Evolutionary conservation across 2,113 vertebrate genomes (phyloP).

Genomic region (Athene noctua): DNA sequence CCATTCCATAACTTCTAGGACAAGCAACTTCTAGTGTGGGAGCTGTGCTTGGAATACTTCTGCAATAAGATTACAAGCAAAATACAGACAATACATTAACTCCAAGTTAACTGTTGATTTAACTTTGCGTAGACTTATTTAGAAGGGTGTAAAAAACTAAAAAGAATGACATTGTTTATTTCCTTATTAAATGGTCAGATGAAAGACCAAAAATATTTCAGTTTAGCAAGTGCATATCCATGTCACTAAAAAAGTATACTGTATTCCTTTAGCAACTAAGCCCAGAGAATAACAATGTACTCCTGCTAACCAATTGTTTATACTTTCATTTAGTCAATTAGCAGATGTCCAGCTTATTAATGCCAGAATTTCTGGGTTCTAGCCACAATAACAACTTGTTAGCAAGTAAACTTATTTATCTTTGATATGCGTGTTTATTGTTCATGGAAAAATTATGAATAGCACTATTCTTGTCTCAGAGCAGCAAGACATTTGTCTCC

Average conservation of each 20-base stretch:
- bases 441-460: neutral
- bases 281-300: neutral
- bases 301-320: neutral
- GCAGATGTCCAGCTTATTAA: neutral
- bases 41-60: neutral
- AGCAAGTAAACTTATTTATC: neutral
- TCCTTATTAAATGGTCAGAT: neutral
- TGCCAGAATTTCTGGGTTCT: neutral
- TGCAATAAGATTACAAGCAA: neutral
- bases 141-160: neutral
- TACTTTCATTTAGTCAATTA: neutral
- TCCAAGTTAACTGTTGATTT: neutral
- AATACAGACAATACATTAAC: neutral
- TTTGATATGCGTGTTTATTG: neutral
- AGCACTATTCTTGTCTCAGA: neutral
- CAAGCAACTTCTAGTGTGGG: neutral
- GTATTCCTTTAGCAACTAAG: neutral
- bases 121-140: neutral
- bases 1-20: neutral
- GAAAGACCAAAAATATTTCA: neutral
- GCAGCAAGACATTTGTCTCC: neutral
- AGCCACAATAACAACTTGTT: neutral
- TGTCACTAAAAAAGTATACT: neutral
- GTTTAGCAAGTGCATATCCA: neutral
- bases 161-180: neutral